Base-by-base conservation (phyloP, 2,888 invertebrate species). In the Drosophila robusta region DNA sequence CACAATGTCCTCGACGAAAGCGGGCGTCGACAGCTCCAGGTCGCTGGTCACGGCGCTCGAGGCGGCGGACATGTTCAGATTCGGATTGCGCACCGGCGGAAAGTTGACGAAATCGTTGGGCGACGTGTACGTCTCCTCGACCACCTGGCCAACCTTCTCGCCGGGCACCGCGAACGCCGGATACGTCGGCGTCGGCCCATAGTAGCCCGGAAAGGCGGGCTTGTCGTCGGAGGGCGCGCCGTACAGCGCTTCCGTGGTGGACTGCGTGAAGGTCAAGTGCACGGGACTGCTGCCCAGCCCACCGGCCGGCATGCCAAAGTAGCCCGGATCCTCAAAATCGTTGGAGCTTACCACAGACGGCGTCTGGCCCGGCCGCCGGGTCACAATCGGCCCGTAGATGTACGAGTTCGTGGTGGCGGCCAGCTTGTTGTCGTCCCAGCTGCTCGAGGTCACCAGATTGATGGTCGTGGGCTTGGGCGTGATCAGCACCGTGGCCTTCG, bases 61-160 rank as follows among this genome's bases (percentile, higher is more conserved):
- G 14, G 89, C 86, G 0, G 94, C 92, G 0, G 96, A 95, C 80
- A 95, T 94, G 70, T 97, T 97, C 0, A 96, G 92, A 92, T 96
- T 95, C 0, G 97, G 97, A 90, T 97, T 96, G 47, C 97, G 94
- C 0, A 97, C 97, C 0, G 97, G 97, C 14, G 97, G 97, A 93
- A 97, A 97, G 81, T 96, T 96, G 36, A 95, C 95, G 22, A 95
- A 92, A 70, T 96, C 95, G 82, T 96, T 95, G 0, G 94, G 93
- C 0, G 95, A 94, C 0, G 96, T 95, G 71, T 95, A 95, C 7
- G 94, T 93, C 78, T 95, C 95, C 41, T 90, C 90, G 65, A 89
- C 82, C 7, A 82, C 41, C 11, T 83, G 75, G n/a, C 80, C 85
- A 0, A 88, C 51, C 47, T 90, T 91, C 45, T 90, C 89, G 29